phyloP scores from a whole-genome alignment of 2,888 invertebrate species.

The Agrochola lota region DNA sequence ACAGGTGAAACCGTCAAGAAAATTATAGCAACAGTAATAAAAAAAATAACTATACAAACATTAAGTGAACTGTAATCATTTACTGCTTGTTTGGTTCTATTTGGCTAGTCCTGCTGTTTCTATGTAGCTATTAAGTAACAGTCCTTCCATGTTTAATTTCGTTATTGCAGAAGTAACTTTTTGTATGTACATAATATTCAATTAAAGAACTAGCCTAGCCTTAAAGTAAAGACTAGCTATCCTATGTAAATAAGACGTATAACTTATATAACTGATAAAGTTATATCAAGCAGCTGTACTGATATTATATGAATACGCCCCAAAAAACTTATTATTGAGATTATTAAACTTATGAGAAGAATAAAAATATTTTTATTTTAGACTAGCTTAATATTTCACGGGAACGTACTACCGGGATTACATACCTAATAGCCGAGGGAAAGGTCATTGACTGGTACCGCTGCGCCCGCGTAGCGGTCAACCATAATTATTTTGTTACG shows the following conservation, averaged over 20 bases:
- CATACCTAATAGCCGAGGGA: too few species aligned
- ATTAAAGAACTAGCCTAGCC: too few species aligned
- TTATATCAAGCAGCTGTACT: constrained; percentile 6
- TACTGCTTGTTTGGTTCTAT: neutral
- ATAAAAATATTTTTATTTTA: neutral
- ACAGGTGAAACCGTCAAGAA: constrained; percentile 79
- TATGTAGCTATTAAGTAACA: constrained; percentile 2
- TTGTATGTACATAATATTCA: constrained; percentile 3
- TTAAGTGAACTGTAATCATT: constrained; percentile 67
- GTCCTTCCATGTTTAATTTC: constrained; percentile 39
- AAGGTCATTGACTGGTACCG: too few species aligned
- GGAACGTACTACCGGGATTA: too few species aligned
- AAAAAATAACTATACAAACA: constrained; percentile 80
- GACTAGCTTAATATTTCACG: too few species aligned
- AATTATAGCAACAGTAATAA: constrained; percentile 80
- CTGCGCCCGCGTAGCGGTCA: too few species aligned
- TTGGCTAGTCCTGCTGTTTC: constrained; percentile 1
- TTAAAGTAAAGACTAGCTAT: too few species aligned
- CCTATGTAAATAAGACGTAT: constrained; percentile 3
- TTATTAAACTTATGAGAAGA: constrained; percentile 4
- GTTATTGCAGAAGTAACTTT: neutral
- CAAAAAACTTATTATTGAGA: neutral
- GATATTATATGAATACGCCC: constrained; percentile 2
- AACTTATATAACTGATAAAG: neutral
- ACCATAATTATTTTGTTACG: too few species aligned